Percentiles rank a stretch among this genome's conserved stretches.
Evolutionary conservation across 2,888 invertebrate genomes (phyloP).

Genomic region (Halictus quadricinctus): DNA sequence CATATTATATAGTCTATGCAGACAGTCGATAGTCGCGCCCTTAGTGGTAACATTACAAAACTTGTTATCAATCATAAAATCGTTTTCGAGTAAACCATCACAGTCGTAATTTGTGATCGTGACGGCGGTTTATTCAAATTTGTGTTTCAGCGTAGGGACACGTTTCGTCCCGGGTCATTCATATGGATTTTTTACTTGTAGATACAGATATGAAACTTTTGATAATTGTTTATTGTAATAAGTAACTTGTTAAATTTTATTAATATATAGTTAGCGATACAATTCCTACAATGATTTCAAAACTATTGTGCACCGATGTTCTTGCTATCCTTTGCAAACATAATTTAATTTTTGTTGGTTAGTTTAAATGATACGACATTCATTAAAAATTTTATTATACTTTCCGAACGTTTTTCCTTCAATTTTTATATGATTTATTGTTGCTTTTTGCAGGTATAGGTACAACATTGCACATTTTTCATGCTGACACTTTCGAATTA

Average conservation of each 20-base stretch:
- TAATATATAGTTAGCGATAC: not conserved
- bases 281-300: constrained; percentile 58
- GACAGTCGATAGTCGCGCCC: too few species aligned
- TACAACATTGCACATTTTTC: constrained; percentile 66
- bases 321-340: constrained; percentile 73
- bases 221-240: not conserved
- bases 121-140: constrained; percentile 1
- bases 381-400: not conserved
- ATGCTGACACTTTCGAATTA: constrained; percentile 58
- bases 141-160: not conserved
- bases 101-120: not conserved
- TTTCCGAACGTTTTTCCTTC: constrained; percentile 9
- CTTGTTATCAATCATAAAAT: too few species aligned
- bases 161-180: not conserved
- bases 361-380: constrained; percentile 42
- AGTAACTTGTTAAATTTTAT: not conserved
- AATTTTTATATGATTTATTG: constrained; percentile 7
- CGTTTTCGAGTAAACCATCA: not conserved
- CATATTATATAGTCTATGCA: too few species aligned
- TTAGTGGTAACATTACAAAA: too few species aligned
- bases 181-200: not conserved
- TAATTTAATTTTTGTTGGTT: constrained; percentile 75
- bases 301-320: constrained; percentile 73
- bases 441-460: constrained; percentile 74
- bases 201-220: not conserved